phyloP scores from a whole-genome alignment of 2,888 invertebrate species.

The Syrista parreyssii region DNA sequence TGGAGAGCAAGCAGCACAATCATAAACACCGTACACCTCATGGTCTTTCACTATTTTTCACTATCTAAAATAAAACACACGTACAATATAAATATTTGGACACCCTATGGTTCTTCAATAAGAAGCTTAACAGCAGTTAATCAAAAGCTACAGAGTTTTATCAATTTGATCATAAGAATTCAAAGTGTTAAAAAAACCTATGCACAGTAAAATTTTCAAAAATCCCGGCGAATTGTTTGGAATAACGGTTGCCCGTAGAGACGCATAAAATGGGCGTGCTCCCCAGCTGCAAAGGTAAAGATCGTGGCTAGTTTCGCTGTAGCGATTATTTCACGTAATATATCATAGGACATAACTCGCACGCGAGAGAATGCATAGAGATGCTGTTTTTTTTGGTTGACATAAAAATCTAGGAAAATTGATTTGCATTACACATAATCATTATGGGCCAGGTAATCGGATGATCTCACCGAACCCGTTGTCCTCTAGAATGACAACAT shows the following conservation, averaged over 20 bases:
- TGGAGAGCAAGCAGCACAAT: conserved; percentile 48
- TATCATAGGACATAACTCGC: background rate
- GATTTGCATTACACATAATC: background rate
- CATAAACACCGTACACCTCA: conserved; percentile 51
- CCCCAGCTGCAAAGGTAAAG: conserved; percentile 9
- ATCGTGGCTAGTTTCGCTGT: background rate
- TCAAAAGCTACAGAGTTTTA: background rate
- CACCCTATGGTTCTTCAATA: background rate
- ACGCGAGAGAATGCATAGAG: background rate
- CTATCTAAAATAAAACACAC: conserved; percentile 34
- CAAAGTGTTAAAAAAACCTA: background rate
- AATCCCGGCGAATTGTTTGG: conserved; percentile 24
- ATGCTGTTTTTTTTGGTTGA: background rate
- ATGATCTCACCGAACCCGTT: conserved; percentile 52
- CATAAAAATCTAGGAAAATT: background rate
- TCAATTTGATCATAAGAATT: background rate
- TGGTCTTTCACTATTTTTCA: conserved; percentile 30
- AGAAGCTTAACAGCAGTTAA: background rate
- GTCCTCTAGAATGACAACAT: conserved; percentile 48
- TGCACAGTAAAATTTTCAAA: background rate
- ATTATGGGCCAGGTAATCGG: conserved; percentile 27
- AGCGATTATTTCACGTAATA: background rate
- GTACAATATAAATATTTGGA: background rate
- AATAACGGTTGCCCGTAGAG: conserved; percentile 43
- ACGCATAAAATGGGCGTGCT: conserved; percentile 48